Base-by-base conservation (phyloP, 2,888 invertebrate species). In the Brenthis ino region DNA sequence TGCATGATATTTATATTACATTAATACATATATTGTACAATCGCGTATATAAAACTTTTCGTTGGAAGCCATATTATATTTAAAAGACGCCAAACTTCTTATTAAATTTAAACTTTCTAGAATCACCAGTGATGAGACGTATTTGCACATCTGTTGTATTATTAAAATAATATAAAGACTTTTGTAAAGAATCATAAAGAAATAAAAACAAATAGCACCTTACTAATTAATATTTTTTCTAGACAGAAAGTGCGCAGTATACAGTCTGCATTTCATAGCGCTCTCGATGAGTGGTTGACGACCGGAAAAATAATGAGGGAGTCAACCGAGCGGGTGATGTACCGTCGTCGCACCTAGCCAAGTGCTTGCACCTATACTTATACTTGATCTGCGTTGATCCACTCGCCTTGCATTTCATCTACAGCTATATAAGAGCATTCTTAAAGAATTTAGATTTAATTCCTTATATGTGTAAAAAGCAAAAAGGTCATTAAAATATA, bases 261-360 rank as follows among this genome's bases (percentile, higher is more conserved):
- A 70, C 71, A 16, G 58, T 60, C 61, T 33, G 64, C 67, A 71
- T 73, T 72, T 68, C 65, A 67, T 67, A 67, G 79, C 79, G 71
- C 74, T 74, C 81, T 74, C 81, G 83, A 82, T 83, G 88, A 88
- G 85, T 83, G 79, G 82, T 74, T 82, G 85, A 78, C 85, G 83
- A 89, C 85, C 91, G 91, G 89, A 86, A 91, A 91, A 91, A 91
- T 91, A 91, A 91, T 91, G 88, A 87, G 76, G 75, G 78, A 76
- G 73, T 76, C 81, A 79, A 76, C 75, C 64, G 68, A 65, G 74
- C 73, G 75, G 60, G 65, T 64, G 68, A 60, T 65, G 65, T 53
- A 54, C 57, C 53, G 53, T 43, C 68, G 43, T 66, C 54, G 63
- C 63, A 58, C 57, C 65, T 55, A 64, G 24, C 65, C 20, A 54